phyloP scores from a whole-genome alignment of 23 tunicate species.

The Halocynthia roretzi region DNA sequence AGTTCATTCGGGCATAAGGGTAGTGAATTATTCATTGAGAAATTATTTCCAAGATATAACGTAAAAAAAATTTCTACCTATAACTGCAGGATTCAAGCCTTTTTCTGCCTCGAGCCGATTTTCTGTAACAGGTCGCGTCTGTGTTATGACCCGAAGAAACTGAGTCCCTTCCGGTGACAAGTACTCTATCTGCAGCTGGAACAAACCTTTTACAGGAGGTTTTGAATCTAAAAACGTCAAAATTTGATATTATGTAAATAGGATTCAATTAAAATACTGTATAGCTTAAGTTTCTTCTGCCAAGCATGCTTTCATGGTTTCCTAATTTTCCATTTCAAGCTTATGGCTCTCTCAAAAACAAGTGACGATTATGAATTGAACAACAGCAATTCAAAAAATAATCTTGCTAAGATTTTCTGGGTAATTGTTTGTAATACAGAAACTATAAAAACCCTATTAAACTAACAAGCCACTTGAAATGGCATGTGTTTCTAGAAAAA shows the following conservation, averaged over 20 bases:
- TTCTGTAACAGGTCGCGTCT: conserved; percentile 79
- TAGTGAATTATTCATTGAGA: too few relatives aligned
- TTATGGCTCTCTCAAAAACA: neutral
- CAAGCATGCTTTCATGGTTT: neutral
- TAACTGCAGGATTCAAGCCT: conserved; percentile 72
- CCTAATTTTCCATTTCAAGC: neutral
- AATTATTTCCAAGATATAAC: too few relatives aligned
- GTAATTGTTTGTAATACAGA: too few relatives aligned
- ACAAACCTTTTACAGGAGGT: conserved; percentile 62
- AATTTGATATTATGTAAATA: neutral
- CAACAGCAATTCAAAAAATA: too few relatives aligned
- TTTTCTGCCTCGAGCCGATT: conserved; percentile 45
- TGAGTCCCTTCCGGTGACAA: conserved; percentile 41
- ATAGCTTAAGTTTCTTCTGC: neutral
- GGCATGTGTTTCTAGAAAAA: too few relatives aligned
- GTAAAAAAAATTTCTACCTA: conserved; percentile 23
- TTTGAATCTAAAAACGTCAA: neutral
- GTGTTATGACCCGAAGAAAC: conserved; percentile 62
- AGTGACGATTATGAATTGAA: neutral
- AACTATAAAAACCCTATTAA: too few relatives aligned
- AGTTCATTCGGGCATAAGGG: too few relatives aligned
- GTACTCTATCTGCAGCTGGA: conserved; percentile 61
- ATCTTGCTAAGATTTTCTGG: too few relatives aligned
- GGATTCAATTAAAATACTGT: neutral
- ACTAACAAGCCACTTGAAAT: too few relatives aligned